Percentiles rank a stretch among this genome's conserved stretches.
Evolutionary conservation across 2,797 vertebrate genomes (phyloP).

Genomic region (Notamacropus eugenii): DNA sequence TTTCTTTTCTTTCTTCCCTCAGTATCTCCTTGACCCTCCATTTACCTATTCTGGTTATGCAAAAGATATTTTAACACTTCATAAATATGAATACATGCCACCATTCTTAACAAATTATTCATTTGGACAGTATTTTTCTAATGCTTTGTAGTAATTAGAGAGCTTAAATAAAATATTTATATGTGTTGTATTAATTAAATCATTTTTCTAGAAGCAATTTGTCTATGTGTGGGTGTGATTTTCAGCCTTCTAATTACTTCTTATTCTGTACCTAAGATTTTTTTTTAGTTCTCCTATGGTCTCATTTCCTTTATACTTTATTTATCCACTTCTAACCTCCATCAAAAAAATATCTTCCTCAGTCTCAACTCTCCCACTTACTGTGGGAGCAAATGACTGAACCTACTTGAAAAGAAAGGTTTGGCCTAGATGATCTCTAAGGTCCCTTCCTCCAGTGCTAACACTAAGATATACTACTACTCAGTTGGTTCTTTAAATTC

Average conservation of each 20-base stretch:
- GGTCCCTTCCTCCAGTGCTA: neutral
- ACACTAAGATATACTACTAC: neutral
- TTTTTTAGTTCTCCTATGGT: neutral
- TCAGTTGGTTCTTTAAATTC: rapidly evolving
- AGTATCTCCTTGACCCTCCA: neutral
- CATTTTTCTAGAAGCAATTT: slow-evolving; percentile 3
- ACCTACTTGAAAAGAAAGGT: neutral
- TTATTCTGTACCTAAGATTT: neutral
- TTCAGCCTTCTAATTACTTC: neutral
- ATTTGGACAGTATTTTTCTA: neutral
- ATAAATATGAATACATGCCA: neutral
- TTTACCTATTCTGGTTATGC: slow-evolving; percentile 48
- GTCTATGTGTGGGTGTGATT: rapidly evolving
- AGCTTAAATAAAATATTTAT: slow-evolving; percentile 24
- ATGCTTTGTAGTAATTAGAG: slow-evolving; percentile 15
- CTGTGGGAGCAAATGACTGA: neutral
- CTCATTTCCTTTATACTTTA: neutral
- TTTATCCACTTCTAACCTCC: neutral
- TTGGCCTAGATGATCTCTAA: neutral
- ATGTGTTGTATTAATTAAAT: slow-evolving; percentile 16
- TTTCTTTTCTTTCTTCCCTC: slow-evolving; percentile 75
- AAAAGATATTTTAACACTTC: slow-evolving; percentile 19
- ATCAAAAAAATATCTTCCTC: neutral
- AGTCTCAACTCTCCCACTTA: neutral
- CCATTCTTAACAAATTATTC: slow-evolving; percentile 1